A percentile compares a stretch with the other conserved stretches of the same genome.
Conservation (phyloP, 2,113 vertebrate species). For the Nesoenas mayeri region DNA sequence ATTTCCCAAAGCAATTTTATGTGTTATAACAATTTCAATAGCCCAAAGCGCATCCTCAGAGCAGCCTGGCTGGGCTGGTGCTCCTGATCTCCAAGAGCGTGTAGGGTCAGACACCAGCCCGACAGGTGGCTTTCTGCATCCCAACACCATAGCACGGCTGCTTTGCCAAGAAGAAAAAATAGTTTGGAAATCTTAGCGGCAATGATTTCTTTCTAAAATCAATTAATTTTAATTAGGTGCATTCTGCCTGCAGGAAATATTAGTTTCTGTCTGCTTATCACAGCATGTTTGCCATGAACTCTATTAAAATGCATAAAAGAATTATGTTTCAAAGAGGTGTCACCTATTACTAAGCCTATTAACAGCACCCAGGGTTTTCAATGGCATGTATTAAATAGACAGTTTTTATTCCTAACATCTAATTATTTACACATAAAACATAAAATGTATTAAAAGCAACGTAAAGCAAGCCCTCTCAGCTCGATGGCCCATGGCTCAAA, state of each 20-base stretch:
- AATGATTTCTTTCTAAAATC: not conserved
- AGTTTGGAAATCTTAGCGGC: not conserved
- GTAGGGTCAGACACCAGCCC: not conserved
- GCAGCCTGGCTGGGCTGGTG: not conserved
- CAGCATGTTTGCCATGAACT: conserved; percentile 26
- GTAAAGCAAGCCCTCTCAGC: not conserved
- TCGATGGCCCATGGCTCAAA: not conserved
- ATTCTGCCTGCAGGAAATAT: conserved; percentile 34
- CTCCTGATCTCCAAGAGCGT: not conserved
- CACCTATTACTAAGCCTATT: conserved; percentile 34
- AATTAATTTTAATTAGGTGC: conserved; percentile 57
- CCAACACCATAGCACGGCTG: not conserved
- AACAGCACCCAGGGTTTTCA: conserved; percentile 16
- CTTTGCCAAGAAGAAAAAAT: not conserved
- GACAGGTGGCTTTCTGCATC: not conserved
- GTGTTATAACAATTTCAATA: rapidly evolving
- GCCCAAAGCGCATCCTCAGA: not conserved
- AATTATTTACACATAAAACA: conserved; percentile 47
- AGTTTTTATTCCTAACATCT: conserved; percentile 28
- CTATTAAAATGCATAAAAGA: conserved; percentile 42
- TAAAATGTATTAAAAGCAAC: not conserved
- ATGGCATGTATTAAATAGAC: conserved; percentile 25
- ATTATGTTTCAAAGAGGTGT: conserved; percentile 40
- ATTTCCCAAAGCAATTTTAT: not conserved
- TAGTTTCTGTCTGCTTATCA: conserved; percentile 34